Percentiles rank a stretch among this genome's conserved stretches.
Conservation (phyloP, 2,797 vertebrate genomes). For the Coluber constrictor region DNA sequence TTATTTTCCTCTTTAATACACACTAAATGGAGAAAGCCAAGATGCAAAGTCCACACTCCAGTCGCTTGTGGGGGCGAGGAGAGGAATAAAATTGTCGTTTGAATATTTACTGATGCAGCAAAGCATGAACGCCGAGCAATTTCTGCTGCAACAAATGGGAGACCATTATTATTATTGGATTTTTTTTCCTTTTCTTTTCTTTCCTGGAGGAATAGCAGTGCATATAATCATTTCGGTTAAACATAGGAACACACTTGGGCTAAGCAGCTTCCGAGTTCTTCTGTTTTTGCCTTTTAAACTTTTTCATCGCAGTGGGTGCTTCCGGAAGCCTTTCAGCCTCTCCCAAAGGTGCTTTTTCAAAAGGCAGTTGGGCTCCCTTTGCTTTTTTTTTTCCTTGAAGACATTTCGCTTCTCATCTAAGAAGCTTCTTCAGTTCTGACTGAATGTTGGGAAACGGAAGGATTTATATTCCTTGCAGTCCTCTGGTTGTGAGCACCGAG, state of each 20-base stretch:
- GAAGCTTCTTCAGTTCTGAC: no score
- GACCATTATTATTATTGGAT: background rate
- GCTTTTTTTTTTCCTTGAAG: no score
- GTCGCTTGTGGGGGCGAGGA: background rate
- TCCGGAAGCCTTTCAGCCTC: background rate
- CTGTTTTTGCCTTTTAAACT: background rate
- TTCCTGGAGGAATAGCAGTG: background rate
- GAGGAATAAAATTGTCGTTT: constrained; percentile 1
- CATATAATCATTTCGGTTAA: background rate
- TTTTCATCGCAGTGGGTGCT: background rate
- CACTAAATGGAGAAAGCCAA: background rate
- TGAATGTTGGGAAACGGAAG: no score
- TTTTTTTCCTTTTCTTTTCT: background rate
- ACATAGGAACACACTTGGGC: background rate
- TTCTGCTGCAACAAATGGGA: background rate
- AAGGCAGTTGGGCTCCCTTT: background rate
- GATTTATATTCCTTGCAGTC: no score
- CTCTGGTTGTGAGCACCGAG: no score
- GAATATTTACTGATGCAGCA: constrained; percentile 18
- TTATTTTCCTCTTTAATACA: constrained; percentile 6
- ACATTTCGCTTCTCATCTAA: no score
- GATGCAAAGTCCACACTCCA: background rate
- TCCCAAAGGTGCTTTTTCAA: background rate
- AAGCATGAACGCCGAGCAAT: constrained; percentile 12
- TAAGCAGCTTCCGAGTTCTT: background rate